Evolutionary conservation across 2,113 vertebrate genomes (phyloP), one percentile per base, ranked within the genome.

Genomic region (Phycodurus eques): DNA sequence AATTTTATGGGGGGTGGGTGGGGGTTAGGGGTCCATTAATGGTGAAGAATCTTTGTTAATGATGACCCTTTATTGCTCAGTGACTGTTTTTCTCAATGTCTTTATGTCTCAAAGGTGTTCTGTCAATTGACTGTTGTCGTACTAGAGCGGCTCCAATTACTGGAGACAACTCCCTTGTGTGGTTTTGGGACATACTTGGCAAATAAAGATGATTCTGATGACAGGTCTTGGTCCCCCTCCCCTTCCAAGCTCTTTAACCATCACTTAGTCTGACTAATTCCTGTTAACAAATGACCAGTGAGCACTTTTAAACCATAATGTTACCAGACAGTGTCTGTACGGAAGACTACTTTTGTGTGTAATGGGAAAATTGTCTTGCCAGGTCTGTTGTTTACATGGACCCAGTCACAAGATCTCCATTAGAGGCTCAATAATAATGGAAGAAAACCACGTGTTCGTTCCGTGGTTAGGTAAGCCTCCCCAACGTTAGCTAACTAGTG

Each of bases 391-490:
- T 88, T 88, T 80, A 85, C 85, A 80, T 80, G 80, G 3, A 9
- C 12, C 13, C 65, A 72, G 87, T 91, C 89, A 90, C 86, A 85
- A 87, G 90, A 82, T 81, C 71, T 77, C 76, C 83, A 87, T 86
- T 87, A 88, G 80, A 76, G 86, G 74, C 72, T 88, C 83, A 87
- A 89, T 86, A 88, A 88, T 84, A 13, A 49, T 27, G 82, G 71
- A 78, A 72, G 73, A 76, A 39, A 84, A 83, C 81, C 87, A 86
- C 87, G 90, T 39, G 87, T 80, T 80, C 76, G 27, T 35, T 14
- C 61, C 69, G 75, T 57, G 65, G 75, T 82, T 80, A 65, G 72
- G 86, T 54, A 60, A 85, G 81, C 75, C 59, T 72, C 64, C 88
- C 85, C 85, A 5, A 33, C 83, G 77, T 35, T 47, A 8, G 1